Base-by-base conservation (phyloP, 2,888 invertebrate genomes). In the Hedychridium roseum region DNA sequence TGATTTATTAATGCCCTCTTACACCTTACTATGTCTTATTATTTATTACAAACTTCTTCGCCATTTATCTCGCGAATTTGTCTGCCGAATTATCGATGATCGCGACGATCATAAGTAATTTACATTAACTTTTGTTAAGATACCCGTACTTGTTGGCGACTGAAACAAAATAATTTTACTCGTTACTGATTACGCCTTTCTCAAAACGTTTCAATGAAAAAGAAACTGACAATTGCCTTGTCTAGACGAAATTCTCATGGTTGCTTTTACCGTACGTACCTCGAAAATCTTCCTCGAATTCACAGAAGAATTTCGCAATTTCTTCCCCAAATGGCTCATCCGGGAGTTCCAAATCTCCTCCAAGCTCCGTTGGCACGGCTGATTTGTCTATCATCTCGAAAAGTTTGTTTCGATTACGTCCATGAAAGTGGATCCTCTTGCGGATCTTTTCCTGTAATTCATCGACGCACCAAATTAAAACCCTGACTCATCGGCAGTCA, bases 371-470 rank as follows among this genome's bases (percentile, higher is more conserved):
- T 11, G 89, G 86, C 58, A 92, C 68, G 9, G 82, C 82, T 26
- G 82, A 81, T 0, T 81, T 78, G 30, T 86, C 84, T 2, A 91
- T 79, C 51, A 85, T 82, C 26, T 84, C 74, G 49, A 82, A 79
- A 38, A 92, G 69, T 0, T 86, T 82, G 45, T 84, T 82, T 66
- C 80, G 82, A 68, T 91, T 84, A 9, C 82, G 82, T 1, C 91
- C 91, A 69, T 92, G 91, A 78, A 92, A 90, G 67, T 84, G 82
- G 44, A 92, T 84, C 70, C 94, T 84, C 50, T 87, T 88, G 38
- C 88, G 85, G 14, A 93, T 80, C 80, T 94, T 94, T 71, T 92
- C 91, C 57, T 89, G 83, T 3, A 52, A 48, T 36, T n/a, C n/a
- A n/a, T n/a, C n/a, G n/a, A n/a, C n/a, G n/a, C n/a, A n/a, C n/a